Evolutionary conservation across 2,797 vertebrate species (phyloP).

Genomic region (Acridotheres tristis): DNA sequence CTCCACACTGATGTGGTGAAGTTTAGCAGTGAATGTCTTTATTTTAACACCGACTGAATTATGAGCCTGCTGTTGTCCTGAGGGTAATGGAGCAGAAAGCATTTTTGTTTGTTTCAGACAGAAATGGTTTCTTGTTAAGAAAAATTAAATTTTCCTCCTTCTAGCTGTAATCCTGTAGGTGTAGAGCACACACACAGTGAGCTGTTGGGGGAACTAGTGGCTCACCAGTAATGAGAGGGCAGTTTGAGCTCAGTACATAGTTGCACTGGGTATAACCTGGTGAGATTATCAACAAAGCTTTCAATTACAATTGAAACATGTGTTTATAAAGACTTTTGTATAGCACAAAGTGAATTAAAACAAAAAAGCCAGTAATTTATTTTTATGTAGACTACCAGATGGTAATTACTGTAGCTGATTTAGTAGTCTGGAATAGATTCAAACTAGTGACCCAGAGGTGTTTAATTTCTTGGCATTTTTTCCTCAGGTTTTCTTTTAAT

Average conservation of each 20-base stretch:
- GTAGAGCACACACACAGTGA: background rate
- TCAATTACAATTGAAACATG: conserved; percentile 14
- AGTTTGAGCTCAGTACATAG: background rate
- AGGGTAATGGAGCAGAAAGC: background rate
- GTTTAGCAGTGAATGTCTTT: background rate
- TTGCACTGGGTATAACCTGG: background rate
- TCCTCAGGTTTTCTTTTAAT: conserved; percentile 63
- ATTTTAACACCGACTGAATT: background rate
- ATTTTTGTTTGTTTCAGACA: background rate
- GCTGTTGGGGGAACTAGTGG: background rate
- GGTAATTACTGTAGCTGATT: conserved; percentile 64
- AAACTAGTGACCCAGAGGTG: conserved; percentile 62
- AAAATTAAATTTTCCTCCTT: background rate
- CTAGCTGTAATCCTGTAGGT: background rate
- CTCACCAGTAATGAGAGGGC: background rate
- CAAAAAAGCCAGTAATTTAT: conserved; percentile 44
- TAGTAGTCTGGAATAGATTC: conserved; percentile 63
- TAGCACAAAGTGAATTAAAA: conserved; percentile 4
- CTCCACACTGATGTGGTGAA: background rate
- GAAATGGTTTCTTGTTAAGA: background rate
- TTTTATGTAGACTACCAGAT: conserved; percentile 56
- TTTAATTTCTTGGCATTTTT: conserved; percentile 65
- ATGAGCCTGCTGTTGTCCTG: background rate
- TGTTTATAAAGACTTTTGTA: conserved; percentile 34
- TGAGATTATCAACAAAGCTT: conserved; percentile 14